Evolutionary conservation across 64 coral and sea anemone species (phyloP), one percentile per base, ranked within the genome.

Genomic region (Stichodactyla helianthus): DNA sequence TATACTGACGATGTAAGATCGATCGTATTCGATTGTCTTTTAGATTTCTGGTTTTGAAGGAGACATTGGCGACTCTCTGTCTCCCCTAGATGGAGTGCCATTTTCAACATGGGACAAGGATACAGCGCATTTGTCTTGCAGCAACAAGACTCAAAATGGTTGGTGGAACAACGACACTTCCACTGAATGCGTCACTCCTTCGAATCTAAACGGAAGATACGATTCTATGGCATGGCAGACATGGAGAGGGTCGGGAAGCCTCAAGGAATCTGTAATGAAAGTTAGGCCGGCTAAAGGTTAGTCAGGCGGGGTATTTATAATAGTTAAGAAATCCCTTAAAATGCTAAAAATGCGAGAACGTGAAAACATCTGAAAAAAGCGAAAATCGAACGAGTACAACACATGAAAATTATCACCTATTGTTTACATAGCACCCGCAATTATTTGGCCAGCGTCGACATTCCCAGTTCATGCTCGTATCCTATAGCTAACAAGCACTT

Each of bases 51-150:
- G 20, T 81, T 81, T 52, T 20, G 5, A 19, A 2, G 78, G 78
- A 5, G 20, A 54, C 51, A 81, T 81, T 17, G 78, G 78, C 6
- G 52, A 81, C 53, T 81, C 78, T n/a, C 20, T 81, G 18, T 51
- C 78, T 54, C 12, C 19, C 8, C 51, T 28, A 8, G 53, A 81
- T 81, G 78, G 16, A 19, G 11, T 23, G 16, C 78, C 78, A 5
- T 81, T 81, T 51, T 81, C 78, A 52, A 81, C 78, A 81, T 54
- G 78, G 78, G 78, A 81, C 20, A 81, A 52, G 12, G 78, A 81
- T 51, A 81, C 78, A 12, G 5, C 62, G 18, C 14, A 6, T 52
- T 81, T 28, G 78, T 18, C 78, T 15, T 81, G 78, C 26, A 81
- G 78, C 18, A 81, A 54, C 0, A 53, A 22, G 7, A 81, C 0